Percentiles rank a stretch among this genome's conserved stretches.
phyloP scores from a whole-genome alignment of 2,797 vertebrate species.

The Cuniculus paca region DNA sequence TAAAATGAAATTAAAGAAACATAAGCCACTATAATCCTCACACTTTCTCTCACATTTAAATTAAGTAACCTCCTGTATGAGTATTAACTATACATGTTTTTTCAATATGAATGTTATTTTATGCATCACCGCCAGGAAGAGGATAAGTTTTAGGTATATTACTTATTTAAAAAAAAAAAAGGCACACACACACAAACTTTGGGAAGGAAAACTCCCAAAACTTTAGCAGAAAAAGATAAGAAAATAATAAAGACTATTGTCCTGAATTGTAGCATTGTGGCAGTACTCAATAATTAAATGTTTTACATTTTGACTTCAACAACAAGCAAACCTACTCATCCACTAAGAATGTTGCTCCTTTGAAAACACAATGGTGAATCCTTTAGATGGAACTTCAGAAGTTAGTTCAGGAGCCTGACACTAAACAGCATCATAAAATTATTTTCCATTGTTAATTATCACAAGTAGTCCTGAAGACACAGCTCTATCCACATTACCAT shows the following conservation, averaged over 20 bases:
- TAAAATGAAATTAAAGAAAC: slow-evolving; percentile 44
- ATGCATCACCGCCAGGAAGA: slow-evolving; percentile 14
- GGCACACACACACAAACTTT: not conserved
- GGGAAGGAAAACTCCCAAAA: slow-evolving; percentile 13
- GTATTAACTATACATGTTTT: slow-evolving; percentile 19
- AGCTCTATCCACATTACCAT: not conserved
- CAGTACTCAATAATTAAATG: slow-evolving; percentile 34
- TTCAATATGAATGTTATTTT: slow-evolving; percentile 30
- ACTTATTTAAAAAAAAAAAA: not conserved
- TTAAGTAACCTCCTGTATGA: not conserved
- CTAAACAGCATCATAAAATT: slow-evolving; percentile 52
- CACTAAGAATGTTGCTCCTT: not conserved
- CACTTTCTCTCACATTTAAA: not conserved
- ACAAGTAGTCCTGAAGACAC: slow-evolving; percentile 22
- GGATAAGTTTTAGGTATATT: not conserved
- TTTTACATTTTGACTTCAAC: slow-evolving; percentile 32
- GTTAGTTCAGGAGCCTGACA: slow-evolving; percentile 13
- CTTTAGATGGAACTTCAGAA: slow-evolving; percentile 3
- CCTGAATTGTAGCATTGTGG: not conserved
- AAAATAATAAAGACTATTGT: not conserved
- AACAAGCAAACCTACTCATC: slow-evolving; percentile 27
- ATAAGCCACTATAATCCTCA: slow-evolving; percentile 25
- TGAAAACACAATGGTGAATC: slow-evolving; percentile 1
- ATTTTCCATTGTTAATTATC: slow-evolving; percentile 38
- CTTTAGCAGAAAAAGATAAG: slow-evolving; percentile 28